phyloP scores from a whole-genome alignment of 2,797 vertebrate species.

The Argya squamiceps region DNA sequence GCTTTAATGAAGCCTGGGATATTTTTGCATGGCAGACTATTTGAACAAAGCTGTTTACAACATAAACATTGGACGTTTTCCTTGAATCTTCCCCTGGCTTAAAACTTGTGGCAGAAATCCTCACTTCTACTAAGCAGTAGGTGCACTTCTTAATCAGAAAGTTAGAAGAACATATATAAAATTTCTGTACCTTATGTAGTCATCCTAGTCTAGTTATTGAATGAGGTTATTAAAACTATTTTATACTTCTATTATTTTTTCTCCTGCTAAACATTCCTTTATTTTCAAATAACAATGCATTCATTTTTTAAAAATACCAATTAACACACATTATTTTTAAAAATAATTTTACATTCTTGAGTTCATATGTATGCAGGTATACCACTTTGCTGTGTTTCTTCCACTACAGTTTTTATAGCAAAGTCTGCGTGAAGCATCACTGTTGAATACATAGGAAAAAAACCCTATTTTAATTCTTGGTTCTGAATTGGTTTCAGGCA shows the following conservation, averaged over 20 bases:
- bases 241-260: neutral
- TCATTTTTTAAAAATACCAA: neutral
- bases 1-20: neutral
- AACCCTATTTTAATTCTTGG: neutral
- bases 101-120: neutral
- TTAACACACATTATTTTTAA: neutral
- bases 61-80: neutral
- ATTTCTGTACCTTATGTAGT: neutral
- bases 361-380: neutral
- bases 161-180: neutral
- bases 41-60: neutral
- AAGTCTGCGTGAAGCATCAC: neutral
- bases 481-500: neutral
- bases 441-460: neutral
- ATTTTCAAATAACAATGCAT: neutral
- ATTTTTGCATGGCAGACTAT: neutral
- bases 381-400: neutral
- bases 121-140: neutral
- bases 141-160: neutral
- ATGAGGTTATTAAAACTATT: neutral
- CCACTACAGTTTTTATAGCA: neutral
- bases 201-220: neutral
- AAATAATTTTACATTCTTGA: neutral
- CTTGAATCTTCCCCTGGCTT: neutral
- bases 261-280: neutral